Percentiles rank a stretch among this genome's conserved stretches.
These are phyloP conservation scores for Apodemia hepburni DNA, from an alignment of 2,888 invertebrate species.

Conservation along the genomic window DNA sequence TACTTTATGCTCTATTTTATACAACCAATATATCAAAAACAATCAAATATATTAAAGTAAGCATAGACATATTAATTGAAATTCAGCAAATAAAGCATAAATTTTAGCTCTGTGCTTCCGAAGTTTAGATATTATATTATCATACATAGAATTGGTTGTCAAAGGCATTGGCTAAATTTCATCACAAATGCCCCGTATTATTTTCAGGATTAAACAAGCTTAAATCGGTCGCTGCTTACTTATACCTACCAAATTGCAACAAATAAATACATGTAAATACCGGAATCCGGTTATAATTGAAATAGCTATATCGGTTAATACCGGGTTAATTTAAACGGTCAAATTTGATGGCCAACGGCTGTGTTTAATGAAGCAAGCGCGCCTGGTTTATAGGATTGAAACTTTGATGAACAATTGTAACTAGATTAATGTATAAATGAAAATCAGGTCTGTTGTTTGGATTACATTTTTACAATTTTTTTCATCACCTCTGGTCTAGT, in stretches of 20 bases:
- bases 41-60: too few relatives aligned
- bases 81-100: too few relatives aligned
- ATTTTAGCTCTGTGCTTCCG: too few relatives aligned
- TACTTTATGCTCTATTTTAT: too few relatives aligned
- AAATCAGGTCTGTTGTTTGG: not conserved
- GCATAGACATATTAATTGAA: too few relatives aligned
- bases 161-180: not conserved
- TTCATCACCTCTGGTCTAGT: too few relatives aligned
- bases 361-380: conserved; percentile 43
- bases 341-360: conserved; percentile 43
- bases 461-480: too few relatives aligned
- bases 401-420: not conserved
- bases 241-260: conserved; percentile 20
- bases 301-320: conserved; percentile 36
- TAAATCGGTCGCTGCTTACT: conserved; percentile 24
- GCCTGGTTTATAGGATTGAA: conserved; percentile 42
- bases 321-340: conserved; percentile 46
- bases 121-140: not conserved
- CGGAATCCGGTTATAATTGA: conserved; percentile 33
- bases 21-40: too few relatives aligned
- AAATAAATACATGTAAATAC: conserved; percentile 30
- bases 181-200: not conserved
- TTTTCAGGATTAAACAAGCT: conserved; percentile 21
- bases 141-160: not conserved
- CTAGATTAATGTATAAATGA: not conserved